Evolutionary conservation across 2,797 vertebrate species (phyloP), one percentile per base, ranked within the genome.

Genomic region (Hozukius guyotensis): DNA sequence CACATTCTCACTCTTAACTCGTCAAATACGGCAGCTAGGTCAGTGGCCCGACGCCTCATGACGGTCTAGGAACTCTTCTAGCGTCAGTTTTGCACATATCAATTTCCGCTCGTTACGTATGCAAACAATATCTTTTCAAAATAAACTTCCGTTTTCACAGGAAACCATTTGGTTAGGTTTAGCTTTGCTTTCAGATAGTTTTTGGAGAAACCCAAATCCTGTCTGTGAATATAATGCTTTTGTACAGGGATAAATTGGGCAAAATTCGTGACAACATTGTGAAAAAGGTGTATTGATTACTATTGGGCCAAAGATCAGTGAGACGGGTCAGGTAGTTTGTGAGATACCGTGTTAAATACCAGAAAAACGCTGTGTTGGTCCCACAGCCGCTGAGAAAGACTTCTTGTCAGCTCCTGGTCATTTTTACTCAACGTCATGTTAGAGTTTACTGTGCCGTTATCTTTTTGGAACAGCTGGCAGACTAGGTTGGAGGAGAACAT

Each of bases 401-500:
- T 31, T 49, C 29, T 34, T n/a, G 24, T 81, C 42, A 9, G 64
- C 57, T 59, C 59, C 56, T 38, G 59, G 46, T 66, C 56, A 27
- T 25, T 74, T 55, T 38, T 36, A 8, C 66, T 71, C 53, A 5
- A 8, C 46, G 14, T 57, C 7, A 5, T 20, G 56, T 31, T n/a
- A 8, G 36, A 42, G 49, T 25, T 60, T 18, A 36, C 59, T 5
- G 59, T 3, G 20, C 36, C 14, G 46, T 31, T 77, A 49, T 75
- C 20, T 34, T 69, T 53, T 46, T 13, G 75, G 55, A 81, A 72
- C 73, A 80, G 86, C 79, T 80, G 72, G 69, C 49, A 36, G 55
- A 25, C 36, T 24, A 69, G 76, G 71, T 49, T 1, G 20, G 16
- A 67, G 64, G 80, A 63, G 66, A 53, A 53, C 13, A 52, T 34